A percentile compares a stretch with the other conserved stretches of the same genome.
phyloP scores from a whole-genome alignment of 2,113 vertebrate genomes.

The Albula goreensis region DNA sequence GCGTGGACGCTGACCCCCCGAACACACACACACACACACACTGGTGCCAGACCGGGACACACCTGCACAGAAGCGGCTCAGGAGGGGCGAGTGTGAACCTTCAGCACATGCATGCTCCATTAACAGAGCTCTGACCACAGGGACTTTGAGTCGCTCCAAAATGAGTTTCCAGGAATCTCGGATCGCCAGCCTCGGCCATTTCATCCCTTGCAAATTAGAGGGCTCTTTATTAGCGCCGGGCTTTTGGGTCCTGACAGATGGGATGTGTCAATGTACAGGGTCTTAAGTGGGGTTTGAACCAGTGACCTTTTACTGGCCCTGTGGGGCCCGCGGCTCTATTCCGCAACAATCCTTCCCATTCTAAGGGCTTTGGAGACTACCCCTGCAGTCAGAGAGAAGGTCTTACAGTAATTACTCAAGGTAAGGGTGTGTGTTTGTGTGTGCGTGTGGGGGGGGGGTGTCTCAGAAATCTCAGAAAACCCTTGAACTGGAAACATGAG shows the following conservation, averaged over 20 bases:
- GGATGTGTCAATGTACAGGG: conserved; percentile 51
- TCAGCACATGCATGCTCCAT: conserved; percentile 21
- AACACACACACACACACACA: not conserved
- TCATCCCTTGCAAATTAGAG: conserved; percentile 68
- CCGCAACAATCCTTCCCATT: conserved; percentile 51
- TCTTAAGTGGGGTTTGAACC: conserved; percentile 65
- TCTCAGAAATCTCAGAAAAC: not conserved
- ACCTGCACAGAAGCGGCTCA: not conserved
- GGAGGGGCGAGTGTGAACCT: not conserved
- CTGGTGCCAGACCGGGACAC: not conserved
- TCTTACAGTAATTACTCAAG: conserved; percentile 45
- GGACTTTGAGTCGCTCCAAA: conserved; percentile 48
- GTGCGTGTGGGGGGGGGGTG: not conserved
- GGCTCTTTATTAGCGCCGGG: conserved; percentile 55
- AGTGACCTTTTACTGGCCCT: conserved; percentile 51
- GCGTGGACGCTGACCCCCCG: not conserved
- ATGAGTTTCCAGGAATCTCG: conserved; percentile 50
- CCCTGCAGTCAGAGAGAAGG: conserved; percentile 12
- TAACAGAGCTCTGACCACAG: not conserved
- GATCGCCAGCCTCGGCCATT: conserved; percentile 51
- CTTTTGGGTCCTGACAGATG: conserved; percentile 60
- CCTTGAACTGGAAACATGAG: not conserved
- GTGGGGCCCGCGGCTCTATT: conserved; percentile 30
- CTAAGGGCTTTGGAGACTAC: conserved; percentile 23
- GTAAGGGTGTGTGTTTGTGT: not conserved